Conservation (phyloP, 2,797 vertebrate species). For the Allobates femoralis region DNA sequence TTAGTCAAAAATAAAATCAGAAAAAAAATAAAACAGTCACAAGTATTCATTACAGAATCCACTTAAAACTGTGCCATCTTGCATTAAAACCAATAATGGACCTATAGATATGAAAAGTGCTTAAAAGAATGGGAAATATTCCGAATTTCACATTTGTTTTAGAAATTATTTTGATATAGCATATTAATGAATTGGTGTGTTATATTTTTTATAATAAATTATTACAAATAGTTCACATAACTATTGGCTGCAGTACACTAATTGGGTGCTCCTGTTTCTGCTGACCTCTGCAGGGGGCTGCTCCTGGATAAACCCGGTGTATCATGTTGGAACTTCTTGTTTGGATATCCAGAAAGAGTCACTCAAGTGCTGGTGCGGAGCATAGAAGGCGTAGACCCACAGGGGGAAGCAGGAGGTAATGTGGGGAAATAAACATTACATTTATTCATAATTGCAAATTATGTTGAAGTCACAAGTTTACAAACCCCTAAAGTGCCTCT, state of each 20-base stretch:
- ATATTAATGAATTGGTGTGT: no score
- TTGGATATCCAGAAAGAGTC: constrained; percentile 85
- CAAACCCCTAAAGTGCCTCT: neutral
- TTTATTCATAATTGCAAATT: no score
- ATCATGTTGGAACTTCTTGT: constrained; percentile 83
- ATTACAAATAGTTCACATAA: neutral
- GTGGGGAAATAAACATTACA: neutral
- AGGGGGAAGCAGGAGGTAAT: constrained; percentile 76
- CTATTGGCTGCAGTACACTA: neutral
- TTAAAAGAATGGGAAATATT: neutral
- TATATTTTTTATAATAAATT: no score
- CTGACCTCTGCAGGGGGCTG: constrained; percentile 81
- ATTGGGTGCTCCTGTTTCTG: neutral
- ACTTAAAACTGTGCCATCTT: no score
- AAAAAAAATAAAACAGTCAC: neutral
- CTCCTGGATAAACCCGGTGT: constrained; percentile 81
- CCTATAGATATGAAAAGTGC: neutral
- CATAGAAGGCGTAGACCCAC: constrained; percentile 82
- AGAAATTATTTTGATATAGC: neutral
- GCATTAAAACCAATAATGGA: neutral
- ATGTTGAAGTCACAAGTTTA: no score
- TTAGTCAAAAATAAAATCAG: neutral
- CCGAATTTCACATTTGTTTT: neutral
- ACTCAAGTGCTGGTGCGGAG: constrained; percentile 83
- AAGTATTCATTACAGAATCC: neutral